Evolutionary conservation across 2,888 invertebrate species (phyloP).

Genomic region (Ophioninae sp.): DNA sequence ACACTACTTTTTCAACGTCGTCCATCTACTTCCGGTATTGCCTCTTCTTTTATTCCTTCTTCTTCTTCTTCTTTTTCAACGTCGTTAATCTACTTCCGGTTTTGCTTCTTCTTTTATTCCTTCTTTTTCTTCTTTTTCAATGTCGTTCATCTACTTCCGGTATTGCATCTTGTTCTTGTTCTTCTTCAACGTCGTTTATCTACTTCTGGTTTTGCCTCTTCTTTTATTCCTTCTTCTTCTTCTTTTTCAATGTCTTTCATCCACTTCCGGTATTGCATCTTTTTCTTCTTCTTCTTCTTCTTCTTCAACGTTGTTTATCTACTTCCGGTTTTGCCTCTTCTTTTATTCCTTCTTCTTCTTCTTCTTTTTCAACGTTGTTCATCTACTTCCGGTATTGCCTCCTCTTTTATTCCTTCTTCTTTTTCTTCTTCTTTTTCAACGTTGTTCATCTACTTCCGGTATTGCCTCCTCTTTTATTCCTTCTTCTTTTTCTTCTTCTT

Average conservation of each 20-base stretch:
- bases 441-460: too few species aligned
- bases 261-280: constrained; percentile 13
- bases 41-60: constrained; percentile 19
- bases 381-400: constrained; percentile 16
- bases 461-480: not conserved
- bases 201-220: too few species aligned
- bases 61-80: constrained; percentile 8
- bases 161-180: too few species aligned
- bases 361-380: constrained; percentile 34
- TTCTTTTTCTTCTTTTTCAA: constrained; percentile 11
- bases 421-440: constrained; percentile 11
- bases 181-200: too few species aligned
- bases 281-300: constrained; percentile 13
- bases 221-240: too few species aligned
- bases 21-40: constrained; percentile 15
- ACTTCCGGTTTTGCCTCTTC: too few species aligned
- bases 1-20: constrained; percentile 38
- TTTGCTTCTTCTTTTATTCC: not conserved
- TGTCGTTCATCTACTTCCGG: too few species aligned
- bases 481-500: constrained; percentile 8
- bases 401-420: constrained; percentile 16
- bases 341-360: constrained; percentile 9
- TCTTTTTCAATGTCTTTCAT: constrained; percentile 32
- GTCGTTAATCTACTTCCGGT: too few species aligned
- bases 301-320: too few species aligned